Conservation (phyloP, 2,797 vertebrate species). For the Pseudochromis fuscus region DNA sequence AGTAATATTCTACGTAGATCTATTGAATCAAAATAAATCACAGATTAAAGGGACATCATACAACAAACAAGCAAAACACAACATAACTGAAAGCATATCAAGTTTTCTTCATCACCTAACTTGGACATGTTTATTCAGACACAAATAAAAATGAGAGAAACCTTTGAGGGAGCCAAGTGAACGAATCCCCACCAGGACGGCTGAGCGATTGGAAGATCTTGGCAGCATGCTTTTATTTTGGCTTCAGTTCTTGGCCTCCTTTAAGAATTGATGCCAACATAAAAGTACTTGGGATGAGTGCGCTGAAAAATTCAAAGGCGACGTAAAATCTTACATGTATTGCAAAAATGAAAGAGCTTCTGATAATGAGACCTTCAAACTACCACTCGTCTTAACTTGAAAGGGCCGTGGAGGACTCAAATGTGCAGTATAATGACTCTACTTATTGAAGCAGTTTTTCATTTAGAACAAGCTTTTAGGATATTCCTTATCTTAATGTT, state of each 20-base stretch:
- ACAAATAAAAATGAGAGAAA: constrained; percentile 26
- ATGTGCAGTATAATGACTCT: neutral
- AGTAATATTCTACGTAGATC: too few species aligned
- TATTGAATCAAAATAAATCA: too few species aligned
- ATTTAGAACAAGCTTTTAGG: constrained; percentile 11
- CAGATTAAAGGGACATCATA: too few species aligned
- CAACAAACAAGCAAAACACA: constrained; percentile 11
- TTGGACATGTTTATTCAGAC: neutral
- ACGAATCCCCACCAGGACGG: constrained; percentile 22
- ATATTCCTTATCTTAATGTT: neutral
- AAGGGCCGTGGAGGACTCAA: constrained; percentile 6
- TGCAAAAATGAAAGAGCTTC: constrained; percentile 13
- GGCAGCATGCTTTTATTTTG: constrained; percentile 27
- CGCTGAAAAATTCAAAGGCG: constrained; percentile 3
- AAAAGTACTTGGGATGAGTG: constrained; percentile 13
- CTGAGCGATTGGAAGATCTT: constrained; percentile 8
- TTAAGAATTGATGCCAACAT: constrained; percentile 27
- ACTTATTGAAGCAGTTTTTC: neutral
- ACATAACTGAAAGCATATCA: neutral
- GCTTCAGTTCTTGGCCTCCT: constrained; percentile 23
- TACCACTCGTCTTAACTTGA: constrained; percentile 3
- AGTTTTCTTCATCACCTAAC: neutral
- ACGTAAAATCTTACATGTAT: constrained; percentile 2
- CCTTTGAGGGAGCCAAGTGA: constrained; percentile 26
- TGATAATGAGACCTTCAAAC: constrained; percentile 26